Evolutionary conservation across 1,140 invertebrate genomes (phyloP), one percentile per base, ranked within the genome.

Genomic region (Hesperophylax magnus): DNA sequence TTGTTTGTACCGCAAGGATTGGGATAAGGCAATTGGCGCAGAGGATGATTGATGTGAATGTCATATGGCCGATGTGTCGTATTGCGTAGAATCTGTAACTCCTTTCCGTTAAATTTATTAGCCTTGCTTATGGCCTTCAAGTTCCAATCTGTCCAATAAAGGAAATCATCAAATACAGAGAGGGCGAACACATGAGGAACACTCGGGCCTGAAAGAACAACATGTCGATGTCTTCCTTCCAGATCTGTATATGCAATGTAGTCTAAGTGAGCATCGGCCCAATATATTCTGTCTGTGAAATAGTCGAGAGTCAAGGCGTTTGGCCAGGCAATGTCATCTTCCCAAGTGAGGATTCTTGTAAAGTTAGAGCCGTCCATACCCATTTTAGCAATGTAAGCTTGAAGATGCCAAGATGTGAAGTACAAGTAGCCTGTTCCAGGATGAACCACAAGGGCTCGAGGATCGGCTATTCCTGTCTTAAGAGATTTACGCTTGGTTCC

Each of bases 91-190:
- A 96, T 89, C n/a, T 91, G 92, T 6, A 96, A 89, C 84, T 97
- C 93, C 71, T 91, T 91, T 54, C 96, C 97, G 7, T 94, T 96
- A 86, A 96, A 97, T 88, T 98, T 98, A 78, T 98, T 95, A 0
- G 96, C 96, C 80, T 93, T 93, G 63, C 94, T 93, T 52, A 97
- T 95, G 0, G 94, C 94, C 87, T 98, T 98, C 20, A 98, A 87
- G 86, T 99, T 99, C 98, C 98, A 99, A 86, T 99, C 98, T 4
- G 98, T 98, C 97, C 98, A 99, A 89, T 96, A 99, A 7, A 99
- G 93, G 84, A 93, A 94, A 86, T 99, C 97, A 84, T 98, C 97
- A 88, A 99, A 99, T 0, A 99, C 91, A 2, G 95, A 95, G 17
- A 99, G 89, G 0, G 98, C 98, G 86, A 99, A 99, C 0, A 98